Base-by-base conservation (phyloP, 2,797 vertebrate species). In the Anableps anableps region DNA sequence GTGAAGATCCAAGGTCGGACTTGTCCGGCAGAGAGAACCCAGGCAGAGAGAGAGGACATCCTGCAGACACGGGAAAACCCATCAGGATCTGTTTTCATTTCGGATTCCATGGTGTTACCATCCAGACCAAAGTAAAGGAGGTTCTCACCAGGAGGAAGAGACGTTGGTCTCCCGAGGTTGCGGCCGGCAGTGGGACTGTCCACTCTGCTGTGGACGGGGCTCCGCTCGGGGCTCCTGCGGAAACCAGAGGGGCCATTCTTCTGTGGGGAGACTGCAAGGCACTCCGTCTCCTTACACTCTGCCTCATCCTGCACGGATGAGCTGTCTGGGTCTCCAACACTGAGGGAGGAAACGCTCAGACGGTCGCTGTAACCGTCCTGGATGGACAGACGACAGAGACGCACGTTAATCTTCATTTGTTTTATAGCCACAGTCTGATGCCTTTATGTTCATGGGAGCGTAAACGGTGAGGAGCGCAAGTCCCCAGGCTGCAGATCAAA, bases 291-390 rank as follows among this genome's bases (percentile, higher is more conserved):
- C 50, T 93, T 92, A 77, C 92, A 93, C 78, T 88, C 84, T 31
- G 96, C 97, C 81, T 98, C 97, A 83, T 98, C 97, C 82, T 96
- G 94, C 78, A 96, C 92, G 68, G 96, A 97, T 81, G 93, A 91
- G 80, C 96, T 93, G 91, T 98, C 97, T 26, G 95, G 96, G 83
- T 98, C 97, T 34, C 95, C 95, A 38, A 94, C 92, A 76, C 96
- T 96, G 83, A 96, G 92, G 58, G 97, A 97, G 71, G 97, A 97
- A 83, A 97, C 93, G 74, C 97, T 98, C 82, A 96, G 89, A 77
- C 93, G 93, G 88, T 98, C 97, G 80, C 95, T 95, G 93, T 96
- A 95, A 85, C 95, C 95, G 82, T 98, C 97, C 97, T 98, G 94
- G 7, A 47, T 1, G 19, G 50, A n/a, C 5, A 38, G 17, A 48